phyloP scores from a whole-genome alignment of 2,797 vertebrate species.

The Bradypodion ventrale region DNA sequence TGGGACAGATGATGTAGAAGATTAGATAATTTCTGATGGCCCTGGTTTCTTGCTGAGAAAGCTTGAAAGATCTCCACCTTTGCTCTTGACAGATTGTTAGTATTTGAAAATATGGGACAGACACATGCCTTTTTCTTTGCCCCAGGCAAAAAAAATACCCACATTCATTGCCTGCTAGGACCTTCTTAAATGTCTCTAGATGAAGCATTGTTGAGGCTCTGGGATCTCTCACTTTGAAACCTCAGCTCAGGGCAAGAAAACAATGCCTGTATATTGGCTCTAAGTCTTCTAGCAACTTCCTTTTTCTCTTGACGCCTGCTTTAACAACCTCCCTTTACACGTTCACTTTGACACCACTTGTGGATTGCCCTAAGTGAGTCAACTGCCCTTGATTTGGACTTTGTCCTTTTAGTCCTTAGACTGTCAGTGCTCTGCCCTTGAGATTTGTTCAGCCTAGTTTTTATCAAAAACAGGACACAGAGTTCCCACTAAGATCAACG shows the following conservation, averaged over 20 bases:
- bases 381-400: background rate
- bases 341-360: background rate
- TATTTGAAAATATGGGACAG: no score
- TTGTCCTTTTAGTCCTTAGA: background rate
- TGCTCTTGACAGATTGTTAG: no score
- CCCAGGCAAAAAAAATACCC: no score
- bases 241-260: no score
- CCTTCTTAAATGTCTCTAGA: no score
- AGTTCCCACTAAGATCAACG: rapidly evolving
- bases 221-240: no score
- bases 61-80: background rate
- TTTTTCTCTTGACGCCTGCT: background rate
- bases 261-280: background rate
- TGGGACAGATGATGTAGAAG: background rate
- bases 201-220: no score
- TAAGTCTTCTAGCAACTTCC: background rate
- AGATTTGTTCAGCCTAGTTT: background rate
- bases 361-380: background rate
- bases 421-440: background rate
- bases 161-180: no score
- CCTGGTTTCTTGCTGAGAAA: background rate
- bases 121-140: no score
- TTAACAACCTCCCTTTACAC: background rate
- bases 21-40: background rate
- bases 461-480: background rate